These are phyloP conservation scores for Epizoanthus stellaris DNA, from an alignment of 92 coral and sea anemone genomes.

Conservation along the genomic window DNA sequence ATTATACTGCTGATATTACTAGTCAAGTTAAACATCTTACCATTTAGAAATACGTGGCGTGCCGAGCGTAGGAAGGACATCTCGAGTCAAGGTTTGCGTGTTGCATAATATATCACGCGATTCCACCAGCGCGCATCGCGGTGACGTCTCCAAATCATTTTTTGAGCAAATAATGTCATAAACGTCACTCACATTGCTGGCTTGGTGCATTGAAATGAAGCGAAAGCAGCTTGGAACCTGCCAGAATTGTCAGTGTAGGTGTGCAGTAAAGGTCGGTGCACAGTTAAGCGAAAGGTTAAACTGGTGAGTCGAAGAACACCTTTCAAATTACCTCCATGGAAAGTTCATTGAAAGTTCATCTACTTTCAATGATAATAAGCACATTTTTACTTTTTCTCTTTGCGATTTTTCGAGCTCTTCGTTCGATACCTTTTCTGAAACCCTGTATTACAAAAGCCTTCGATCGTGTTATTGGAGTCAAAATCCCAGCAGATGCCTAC, in stretches of 20 bases:
- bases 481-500: constrained; percentile 1
- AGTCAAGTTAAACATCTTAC: background rate
- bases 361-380: constrained; percentile 12
- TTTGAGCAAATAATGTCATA: constrained; percentile 29
- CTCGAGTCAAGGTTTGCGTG: constrained; percentile 16
- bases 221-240: background rate
- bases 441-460: constrained; percentile 9
- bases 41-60: background rate
- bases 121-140: background rate
- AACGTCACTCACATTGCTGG: constrained; percentile 19
- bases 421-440: constrained; percentile 17
- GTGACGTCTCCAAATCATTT: constrained; percentile 23
- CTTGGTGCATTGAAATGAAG: constrained; percentile 6
- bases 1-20: background rate
- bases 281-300: background rate
- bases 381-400: background rate
- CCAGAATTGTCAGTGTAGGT: background rate
- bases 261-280: background rate
- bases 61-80: background rate
- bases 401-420: constrained; percentile 6
- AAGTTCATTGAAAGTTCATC: background rate
- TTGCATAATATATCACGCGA: constrained; percentile 8
- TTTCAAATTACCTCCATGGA: background rate
- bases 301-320: background rate
- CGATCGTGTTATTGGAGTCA: constrained; percentile 3